Conservation (phyloP, 1,140 invertebrate species). For the Araneus ventricosus region DNA sequence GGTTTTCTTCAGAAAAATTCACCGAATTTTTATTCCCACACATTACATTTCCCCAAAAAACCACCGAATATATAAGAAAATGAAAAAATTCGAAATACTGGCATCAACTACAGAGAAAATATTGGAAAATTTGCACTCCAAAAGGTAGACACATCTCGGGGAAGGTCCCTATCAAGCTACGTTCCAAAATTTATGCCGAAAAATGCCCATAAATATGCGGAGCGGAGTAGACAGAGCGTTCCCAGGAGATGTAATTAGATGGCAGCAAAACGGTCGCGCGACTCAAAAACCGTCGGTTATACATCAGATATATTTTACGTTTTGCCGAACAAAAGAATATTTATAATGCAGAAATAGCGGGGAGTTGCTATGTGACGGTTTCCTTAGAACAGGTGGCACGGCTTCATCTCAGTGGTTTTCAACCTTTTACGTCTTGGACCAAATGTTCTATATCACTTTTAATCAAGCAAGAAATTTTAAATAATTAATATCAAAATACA, state of each 20-base stretch:
- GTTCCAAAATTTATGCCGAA: slow-evolving; percentile 62
- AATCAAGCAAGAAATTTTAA: too few species aligned
- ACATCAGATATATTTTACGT: slow-evolving; percentile 56
- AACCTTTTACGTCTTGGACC: too few species aligned
- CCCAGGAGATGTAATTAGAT: slow-evolving; percentile 65
- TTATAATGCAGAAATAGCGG: slow-evolving; percentile 28
- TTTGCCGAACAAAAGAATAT: slow-evolving; percentile 41
- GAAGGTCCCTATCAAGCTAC: not conserved
- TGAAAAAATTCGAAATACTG: not conserved
- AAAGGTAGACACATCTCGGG: slow-evolving; percentile 40
- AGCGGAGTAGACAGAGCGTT: not conserved
- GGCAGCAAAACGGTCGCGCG: slow-evolving; percentile 34
- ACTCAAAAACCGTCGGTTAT: slow-evolving; percentile 38
- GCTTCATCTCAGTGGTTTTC: not conserved
- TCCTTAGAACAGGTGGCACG: not conserved
- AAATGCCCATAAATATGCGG: slow-evolving; percentile 69
- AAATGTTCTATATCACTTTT: too few species aligned
- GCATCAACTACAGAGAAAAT: not conserved
- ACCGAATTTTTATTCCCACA: not conserved
- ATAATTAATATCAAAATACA: too few species aligned
- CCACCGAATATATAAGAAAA: too few species aligned
- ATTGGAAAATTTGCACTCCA: slow-evolving; percentile 61
- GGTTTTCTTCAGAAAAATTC: too few species aligned
- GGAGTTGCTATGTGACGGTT: not conserved
- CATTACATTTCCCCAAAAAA: not conserved